These are phyloP conservation scores for Gopherus evgoodei DNA, from an alignment of 2,113 vertebrate species.

Conservation along the genomic window DNA sequence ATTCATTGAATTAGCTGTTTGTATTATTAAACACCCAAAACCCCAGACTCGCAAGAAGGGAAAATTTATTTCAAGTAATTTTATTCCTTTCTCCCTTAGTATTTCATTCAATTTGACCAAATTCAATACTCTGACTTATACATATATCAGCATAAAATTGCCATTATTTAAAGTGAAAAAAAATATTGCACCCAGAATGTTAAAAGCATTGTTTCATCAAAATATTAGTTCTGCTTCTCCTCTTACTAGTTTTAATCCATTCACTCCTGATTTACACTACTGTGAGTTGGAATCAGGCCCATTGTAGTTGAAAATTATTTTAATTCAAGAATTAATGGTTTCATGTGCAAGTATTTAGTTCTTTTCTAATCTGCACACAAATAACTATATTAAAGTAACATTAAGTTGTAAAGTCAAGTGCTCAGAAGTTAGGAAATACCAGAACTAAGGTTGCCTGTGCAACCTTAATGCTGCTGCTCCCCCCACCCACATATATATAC, in stretches of 20 bases:
- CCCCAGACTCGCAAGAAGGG: rapidly evolving
- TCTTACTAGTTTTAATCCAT: background rate
- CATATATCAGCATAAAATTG: background rate
- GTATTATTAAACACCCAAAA: background rate
- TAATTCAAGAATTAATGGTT: background rate
- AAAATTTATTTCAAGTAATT: background rate
- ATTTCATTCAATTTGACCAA: background rate
- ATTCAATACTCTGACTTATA: background rate
- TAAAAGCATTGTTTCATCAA: background rate
- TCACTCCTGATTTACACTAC: background rate
- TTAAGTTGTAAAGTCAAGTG: background rate
- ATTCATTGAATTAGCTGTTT: background rate
- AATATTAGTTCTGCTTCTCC: background rate
- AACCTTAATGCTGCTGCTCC: background rate
- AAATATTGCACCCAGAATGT: background rate
- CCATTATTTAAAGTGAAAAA: background rate
- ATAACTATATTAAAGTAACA: background rate
- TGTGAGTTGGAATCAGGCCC: background rate
- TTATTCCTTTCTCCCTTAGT: background rate
- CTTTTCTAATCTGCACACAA: background rate
- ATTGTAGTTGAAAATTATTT: background rate
- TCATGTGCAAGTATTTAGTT: background rate
- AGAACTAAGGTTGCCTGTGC: background rate
- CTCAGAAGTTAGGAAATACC: background rate
- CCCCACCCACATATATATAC: background rate